Conservation (phyloP, 2,797 vertebrate species). For the Anguilla marmorata region DNA sequence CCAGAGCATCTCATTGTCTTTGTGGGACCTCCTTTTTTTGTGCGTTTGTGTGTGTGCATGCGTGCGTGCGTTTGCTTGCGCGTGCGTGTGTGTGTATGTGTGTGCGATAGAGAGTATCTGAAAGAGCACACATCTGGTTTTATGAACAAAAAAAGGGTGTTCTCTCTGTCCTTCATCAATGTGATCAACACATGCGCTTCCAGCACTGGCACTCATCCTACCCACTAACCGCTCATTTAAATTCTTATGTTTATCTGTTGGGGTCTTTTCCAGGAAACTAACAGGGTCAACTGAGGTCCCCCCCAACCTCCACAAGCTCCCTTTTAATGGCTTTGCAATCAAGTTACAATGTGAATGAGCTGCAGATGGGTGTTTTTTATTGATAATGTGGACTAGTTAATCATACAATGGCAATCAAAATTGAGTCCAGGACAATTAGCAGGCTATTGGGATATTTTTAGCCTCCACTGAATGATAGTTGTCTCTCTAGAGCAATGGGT, state of each 20-base stretch:
- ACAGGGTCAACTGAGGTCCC: neutral
- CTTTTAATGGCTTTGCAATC: neutral
- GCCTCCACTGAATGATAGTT: conserved; percentile 12
- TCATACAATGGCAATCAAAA: neutral
- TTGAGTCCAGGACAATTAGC: neutral
- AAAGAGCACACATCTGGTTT: neutral
- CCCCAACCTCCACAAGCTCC: neutral
- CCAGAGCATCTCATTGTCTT: neutral
- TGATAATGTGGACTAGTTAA: neutral
- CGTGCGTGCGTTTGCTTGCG: neutral
- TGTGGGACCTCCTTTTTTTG: neutral
- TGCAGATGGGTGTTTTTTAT: neutral
- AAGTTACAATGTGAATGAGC: neutral
- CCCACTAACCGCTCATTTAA: neutral
- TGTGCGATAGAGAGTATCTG: too few species aligned
- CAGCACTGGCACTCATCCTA: neutral
- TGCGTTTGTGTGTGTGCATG: neutral
- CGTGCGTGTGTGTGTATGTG: neutral
- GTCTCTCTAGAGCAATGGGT: neutral
- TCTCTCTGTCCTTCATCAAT: neutral
- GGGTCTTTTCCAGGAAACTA: neutral
- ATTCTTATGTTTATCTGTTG: neutral
- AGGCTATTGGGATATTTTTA: neutral
- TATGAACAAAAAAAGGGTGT: neutral
- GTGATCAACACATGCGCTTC: neutral